phyloP scores from a whole-genome alignment of 2,113 vertebrate species.

The Brachyistius frenatus region DNA sequence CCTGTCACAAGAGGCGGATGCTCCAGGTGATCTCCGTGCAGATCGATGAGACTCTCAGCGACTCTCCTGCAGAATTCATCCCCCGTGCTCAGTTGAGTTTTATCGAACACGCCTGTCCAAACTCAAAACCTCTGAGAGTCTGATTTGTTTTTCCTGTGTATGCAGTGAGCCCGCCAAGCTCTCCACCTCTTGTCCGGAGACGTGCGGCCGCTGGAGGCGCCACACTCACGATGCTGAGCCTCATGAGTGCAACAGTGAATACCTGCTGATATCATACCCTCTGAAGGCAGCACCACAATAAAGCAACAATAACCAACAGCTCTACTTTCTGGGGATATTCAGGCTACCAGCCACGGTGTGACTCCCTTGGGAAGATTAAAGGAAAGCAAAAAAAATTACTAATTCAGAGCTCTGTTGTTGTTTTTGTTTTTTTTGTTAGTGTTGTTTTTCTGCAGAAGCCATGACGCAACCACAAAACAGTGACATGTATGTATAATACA shows the following conservation, averaged over 20 bases:
- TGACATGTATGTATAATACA: slow-evolving; percentile 81
- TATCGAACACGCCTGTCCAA: slow-evolving; percentile 33
- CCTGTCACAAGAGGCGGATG: slow-evolving; percentile 5
- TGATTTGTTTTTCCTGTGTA: slow-evolving; percentile 47
- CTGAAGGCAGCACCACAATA: slow-evolving; percentile 86
- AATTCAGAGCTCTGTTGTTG: slow-evolving; percentile 71
- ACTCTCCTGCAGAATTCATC: slow-evolving; percentile 28
- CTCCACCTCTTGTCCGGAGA: slow-evolving; percentile 28
- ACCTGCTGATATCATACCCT: slow-evolving; percentile 73
- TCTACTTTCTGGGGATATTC: slow-evolving; percentile 81
- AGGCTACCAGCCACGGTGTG: slow-evolving; percentile 98
- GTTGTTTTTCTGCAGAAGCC: slow-evolving; percentile 72
- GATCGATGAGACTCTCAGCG: slow-evolving; percentile 30
- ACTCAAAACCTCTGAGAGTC: slow-evolving; percentile 37
- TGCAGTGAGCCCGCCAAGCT: slow-evolving; percentile 44
- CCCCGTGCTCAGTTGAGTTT: slow-evolving; percentile 26
- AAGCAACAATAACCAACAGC: slow-evolving; percentile 78
- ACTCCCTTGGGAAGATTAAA: slow-evolving; percentile 94
- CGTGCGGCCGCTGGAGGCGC: slow-evolving; percentile 29
- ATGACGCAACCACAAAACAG: slow-evolving; percentile 82
- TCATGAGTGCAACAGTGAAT: slow-evolving; percentile 78
- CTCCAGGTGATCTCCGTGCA: slow-evolving; percentile 47
- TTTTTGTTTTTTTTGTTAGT: slow-evolving; percentile 63
- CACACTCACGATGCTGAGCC: slow-evolving; percentile 39
- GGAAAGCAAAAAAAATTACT: slow-evolving; percentile 72